Evolutionary conservation across 2,113 vertebrate genomes (phyloP).

Genomic region (Podiceps cristatus): DNA sequence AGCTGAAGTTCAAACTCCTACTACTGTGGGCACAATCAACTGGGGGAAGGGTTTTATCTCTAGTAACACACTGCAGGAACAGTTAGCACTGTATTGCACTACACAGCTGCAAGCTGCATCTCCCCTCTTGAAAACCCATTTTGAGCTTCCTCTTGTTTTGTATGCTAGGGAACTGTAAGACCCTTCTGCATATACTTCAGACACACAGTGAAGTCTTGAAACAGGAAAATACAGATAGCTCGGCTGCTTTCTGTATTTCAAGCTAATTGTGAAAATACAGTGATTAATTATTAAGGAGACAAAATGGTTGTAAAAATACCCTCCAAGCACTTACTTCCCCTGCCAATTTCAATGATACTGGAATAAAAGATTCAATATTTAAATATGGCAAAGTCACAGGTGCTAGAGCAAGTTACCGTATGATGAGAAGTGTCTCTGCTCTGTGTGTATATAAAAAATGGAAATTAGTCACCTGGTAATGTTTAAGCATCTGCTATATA

Average conservation of each 20-base stretch:
- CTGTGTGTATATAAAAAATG: not conserved
- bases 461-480: not conserved
- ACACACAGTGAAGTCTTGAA: not conserved
- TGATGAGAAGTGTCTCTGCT: not conserved
- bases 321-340: not conserved
- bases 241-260: not conserved
- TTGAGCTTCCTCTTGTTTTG: not conserved
- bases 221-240: not conserved
- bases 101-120: not conserved
- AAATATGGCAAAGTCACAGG: not conserved
- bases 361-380: not conserved
- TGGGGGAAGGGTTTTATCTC: not conserved
- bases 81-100: accelerated
- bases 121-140: not conserved
- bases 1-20: not conserved
- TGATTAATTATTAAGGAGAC: not conserved
- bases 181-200: not conserved
- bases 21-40: accelerated
- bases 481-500: not conserved
- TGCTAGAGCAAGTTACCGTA: not conserved
- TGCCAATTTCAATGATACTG: not conserved
- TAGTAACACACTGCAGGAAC: too few species aligned
- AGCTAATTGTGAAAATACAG: not conserved
- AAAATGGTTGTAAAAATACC: not conserved
- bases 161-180: not conserved